Percentiles rank a stretch among this genome's conserved stretches.
phyloP scores from a whole-genome alignment of 2,113 vertebrate species.

The Sapajus apella region DNA sequence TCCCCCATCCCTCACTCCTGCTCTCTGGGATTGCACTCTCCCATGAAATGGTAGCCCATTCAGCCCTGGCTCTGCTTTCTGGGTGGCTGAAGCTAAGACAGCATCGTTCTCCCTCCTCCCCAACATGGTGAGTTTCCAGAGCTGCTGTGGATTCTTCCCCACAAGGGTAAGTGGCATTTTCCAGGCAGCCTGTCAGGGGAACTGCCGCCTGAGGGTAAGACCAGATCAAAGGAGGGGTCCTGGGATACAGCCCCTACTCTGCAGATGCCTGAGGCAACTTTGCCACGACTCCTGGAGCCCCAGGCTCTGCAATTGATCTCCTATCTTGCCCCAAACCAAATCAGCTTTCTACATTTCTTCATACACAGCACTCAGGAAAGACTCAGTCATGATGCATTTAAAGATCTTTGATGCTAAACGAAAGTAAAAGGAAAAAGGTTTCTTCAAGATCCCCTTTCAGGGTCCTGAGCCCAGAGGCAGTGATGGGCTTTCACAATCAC shows the following conservation, averaged over 20 bases:
- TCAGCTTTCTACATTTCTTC: not conserved
- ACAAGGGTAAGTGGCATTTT: not conserved
- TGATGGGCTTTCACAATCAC: not conserved
- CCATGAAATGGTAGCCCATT: not conserved
- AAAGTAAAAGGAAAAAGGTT: conserved; percentile 18
- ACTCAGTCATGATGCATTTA: not conserved
- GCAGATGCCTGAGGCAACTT: not conserved
- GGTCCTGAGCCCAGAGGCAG: not conserved
- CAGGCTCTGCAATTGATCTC: not conserved
- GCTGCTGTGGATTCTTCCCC: not conserved
- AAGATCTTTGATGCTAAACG: not conserved
- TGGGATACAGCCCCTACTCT: not conserved
- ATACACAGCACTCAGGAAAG: not conserved
- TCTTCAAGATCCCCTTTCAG: not conserved
- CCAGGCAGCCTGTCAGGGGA: not conserved
- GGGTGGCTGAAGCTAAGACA: not conserved
- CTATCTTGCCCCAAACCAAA: not conserved
- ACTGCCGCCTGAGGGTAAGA: not conserved
- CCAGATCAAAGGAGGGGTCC: not conserved
- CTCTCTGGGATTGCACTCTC: not conserved
- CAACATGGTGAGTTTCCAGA: not conserved
- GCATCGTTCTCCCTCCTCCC: not conserved
- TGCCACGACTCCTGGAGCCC: not conserved
- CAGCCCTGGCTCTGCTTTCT: not conserved
- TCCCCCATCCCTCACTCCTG: not conserved